phyloP scores from a whole-genome alignment of 2,113 vertebrate species.

The Petaurus breviceps region DNA sequence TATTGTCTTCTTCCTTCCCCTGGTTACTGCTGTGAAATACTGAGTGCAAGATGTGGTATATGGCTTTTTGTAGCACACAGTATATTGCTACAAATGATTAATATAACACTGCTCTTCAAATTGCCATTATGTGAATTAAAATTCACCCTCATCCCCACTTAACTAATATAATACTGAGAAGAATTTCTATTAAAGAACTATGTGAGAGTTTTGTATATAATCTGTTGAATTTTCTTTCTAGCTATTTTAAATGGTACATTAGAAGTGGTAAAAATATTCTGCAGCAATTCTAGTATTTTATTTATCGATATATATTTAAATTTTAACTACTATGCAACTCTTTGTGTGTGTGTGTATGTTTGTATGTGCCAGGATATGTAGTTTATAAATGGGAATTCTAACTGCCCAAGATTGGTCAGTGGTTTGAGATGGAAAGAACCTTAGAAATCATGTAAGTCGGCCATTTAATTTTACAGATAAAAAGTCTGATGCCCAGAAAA shows the following conservation, averaged over 20 bases:
- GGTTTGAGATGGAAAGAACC: slow-evolving; percentile 21
- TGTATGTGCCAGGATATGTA: background rate
- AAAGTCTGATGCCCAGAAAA: background rate
- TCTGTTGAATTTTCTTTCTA: slow-evolving; percentile 24
- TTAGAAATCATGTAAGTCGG: background rate
- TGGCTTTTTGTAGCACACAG: slow-evolving; percentile 43
- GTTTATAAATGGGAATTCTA: background rate
- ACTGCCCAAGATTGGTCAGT: background rate
- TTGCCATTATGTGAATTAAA: slow-evolving; percentile 47
- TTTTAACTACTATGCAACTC: slow-evolving; percentile 15
- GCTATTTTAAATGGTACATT: background rate
- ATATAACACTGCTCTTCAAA: slow-evolving; percentile 51
- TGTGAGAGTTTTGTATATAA: slow-evolving; percentile 37
- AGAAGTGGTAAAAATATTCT: slow-evolving; percentile 29
- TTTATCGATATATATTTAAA: slow-evolving; percentile 37
- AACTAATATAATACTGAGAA: slow-evolving; percentile 38
- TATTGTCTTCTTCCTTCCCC: slow-evolving; percentile 46
- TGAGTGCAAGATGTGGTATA: background rate
- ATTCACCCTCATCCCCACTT: background rate
- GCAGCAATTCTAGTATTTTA: slow-evolving; percentile 32
- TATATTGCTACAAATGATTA: slow-evolving; percentile 53
- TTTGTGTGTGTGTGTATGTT: background rate
- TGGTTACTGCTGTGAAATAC: slow-evolving; percentile 54
- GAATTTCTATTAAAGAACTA: slow-evolving; percentile 38
- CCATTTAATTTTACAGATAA: background rate